These are phyloP conservation scores for Myanophis thanlyinensis DNA, from an alignment of 2,113 vertebrate genomes.

Conservation along the genomic window DNA sequence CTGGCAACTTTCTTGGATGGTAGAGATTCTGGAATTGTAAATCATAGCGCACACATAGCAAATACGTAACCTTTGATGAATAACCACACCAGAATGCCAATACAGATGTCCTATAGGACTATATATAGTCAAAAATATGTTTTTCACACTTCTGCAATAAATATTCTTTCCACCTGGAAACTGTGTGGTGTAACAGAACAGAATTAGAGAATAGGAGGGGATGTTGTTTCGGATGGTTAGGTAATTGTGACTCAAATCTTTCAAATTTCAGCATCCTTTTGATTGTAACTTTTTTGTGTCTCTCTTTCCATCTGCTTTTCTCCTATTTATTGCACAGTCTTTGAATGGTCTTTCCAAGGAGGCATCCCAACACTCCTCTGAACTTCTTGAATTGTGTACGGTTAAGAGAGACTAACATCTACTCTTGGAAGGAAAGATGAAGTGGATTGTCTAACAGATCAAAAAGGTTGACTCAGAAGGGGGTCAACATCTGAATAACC, in stretches of 20 bases:
- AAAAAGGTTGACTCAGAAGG: conserved; percentile 52
- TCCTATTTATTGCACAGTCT: conserved; percentile 16
- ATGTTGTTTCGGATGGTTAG: neutral
- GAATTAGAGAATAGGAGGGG: neutral
- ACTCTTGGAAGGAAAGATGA: conserved; percentile 59
- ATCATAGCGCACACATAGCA: neutral
- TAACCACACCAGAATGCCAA: neutral
- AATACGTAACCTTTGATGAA: neutral
- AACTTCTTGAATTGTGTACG: conserved; percentile 20
- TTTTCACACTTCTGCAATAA: neutral
- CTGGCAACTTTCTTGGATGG: neutral
- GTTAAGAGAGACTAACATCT: conserved; percentile 27
- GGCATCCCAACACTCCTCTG: neutral
- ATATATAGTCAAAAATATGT: neutral
- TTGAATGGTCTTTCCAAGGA: rapidly evolving
- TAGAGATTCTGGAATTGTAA: neutral
- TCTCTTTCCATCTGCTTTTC: no score
- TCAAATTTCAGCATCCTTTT: neutral
- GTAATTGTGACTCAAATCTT: neutral
- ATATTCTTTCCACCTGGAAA: neutral
- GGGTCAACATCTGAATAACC: conserved; percentile 27
- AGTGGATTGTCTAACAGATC: conserved; percentile 43
- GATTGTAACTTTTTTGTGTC: neutral
- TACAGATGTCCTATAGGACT: neutral
- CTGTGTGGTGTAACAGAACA: neutral